Base-by-base conservation (phyloP, 2,113 vertebrate species). In the Pygoscelis adeliae region DNA sequence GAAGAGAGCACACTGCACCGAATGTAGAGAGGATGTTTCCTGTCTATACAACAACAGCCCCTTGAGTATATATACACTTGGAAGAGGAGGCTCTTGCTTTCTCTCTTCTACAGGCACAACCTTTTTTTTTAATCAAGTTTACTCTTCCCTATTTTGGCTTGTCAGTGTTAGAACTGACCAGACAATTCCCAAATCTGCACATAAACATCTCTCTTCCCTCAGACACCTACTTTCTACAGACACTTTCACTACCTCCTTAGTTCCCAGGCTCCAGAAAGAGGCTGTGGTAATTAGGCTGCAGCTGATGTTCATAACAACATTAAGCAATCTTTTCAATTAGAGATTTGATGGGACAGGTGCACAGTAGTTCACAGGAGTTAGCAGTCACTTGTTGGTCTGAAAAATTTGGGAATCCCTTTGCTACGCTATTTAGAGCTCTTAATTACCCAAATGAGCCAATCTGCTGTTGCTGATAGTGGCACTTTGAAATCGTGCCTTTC, bases 21-120 rank as follows among this genome's bases (percentile, higher is more conserved):
- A 6, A 5, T 15, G 6, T 22, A 52, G 32, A 49, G 21, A 65
- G 13, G 22, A 34, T 20, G 2, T 55, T 79, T 26, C 13, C 30
- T 44, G 4, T 21, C 70, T 44, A 2, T 58, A 11, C 8, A 5
- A 6, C 25, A 56, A 9, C 22, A 76, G 38, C 26, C 30, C 1
- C 0, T 2, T 38, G 25, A 46, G 10, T 42, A 13, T 29, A 11
- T 5, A 6, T 15, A 13, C 49, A 47, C 11, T 63, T 16, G 2
- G 47, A 86, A 89, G 56, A 76, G 32, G 21, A 55, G 71, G 34
- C 8, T 84, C 42, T 71, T 82, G 25, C 26, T 72, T 47, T 50
- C 1, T 71, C 2, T 82, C 12, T 42, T 55, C 36, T 82, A 29
- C 10, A 55, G 38, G 29, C 23, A 23, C 11, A 38, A 7, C 14